Conservation (phyloP, 2,797 vertebrate species). For the Diplodus puntazzo region DNA sequence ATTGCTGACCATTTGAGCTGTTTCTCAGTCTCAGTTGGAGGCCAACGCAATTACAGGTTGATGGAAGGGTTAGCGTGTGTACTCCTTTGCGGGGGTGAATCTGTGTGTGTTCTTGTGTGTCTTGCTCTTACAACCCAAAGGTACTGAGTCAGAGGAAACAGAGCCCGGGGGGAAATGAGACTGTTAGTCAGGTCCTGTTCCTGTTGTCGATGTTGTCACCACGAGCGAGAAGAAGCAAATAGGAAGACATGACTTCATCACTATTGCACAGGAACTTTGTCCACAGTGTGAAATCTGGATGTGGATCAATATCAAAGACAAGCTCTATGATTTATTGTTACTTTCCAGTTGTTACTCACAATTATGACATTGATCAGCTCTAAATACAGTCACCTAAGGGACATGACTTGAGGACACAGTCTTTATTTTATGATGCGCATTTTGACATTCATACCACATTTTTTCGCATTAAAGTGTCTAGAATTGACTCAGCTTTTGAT, state of each 20-base stretch:
- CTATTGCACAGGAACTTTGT: not conserved
- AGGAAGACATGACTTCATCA: slow-evolving; percentile 57
- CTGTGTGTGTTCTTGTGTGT: slow-evolving; percentile 29
- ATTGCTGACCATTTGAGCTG: slow-evolving; percentile 14
- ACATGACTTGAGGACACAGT: not conserved
- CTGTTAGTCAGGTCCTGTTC: slow-evolving; percentile 79
- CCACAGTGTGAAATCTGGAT: slow-evolving; percentile 34
- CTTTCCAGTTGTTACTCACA: not conserved
- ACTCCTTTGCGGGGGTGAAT: not conserved
- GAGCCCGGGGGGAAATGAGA: slow-evolving; percentile 75
- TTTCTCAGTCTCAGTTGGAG: slow-evolving; percentile 21
- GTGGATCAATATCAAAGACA: slow-evolving; percentile 13
- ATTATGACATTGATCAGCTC: not conserved
- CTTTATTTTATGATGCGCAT: too few relatives aligned
- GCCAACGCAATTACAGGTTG: slow-evolving; percentile 9
- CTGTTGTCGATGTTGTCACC: slow-evolving; percentile 75
- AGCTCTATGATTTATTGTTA: not conserved
- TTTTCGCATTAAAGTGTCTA: too few relatives aligned
- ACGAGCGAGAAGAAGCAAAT: slow-evolving; percentile 35
- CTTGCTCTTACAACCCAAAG: slow-evolving; percentile 50
- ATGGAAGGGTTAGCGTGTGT: not conserved
- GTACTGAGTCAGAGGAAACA: slow-evolving; percentile 81
- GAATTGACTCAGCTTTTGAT: too few relatives aligned
- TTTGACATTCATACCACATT: too few relatives aligned
- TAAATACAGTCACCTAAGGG: not conserved